These are phyloP conservation scores for Ostrea denselamellosa DNA, from an alignment of 1,140 invertebrate genomes.

Conservation along the genomic window DNA sequence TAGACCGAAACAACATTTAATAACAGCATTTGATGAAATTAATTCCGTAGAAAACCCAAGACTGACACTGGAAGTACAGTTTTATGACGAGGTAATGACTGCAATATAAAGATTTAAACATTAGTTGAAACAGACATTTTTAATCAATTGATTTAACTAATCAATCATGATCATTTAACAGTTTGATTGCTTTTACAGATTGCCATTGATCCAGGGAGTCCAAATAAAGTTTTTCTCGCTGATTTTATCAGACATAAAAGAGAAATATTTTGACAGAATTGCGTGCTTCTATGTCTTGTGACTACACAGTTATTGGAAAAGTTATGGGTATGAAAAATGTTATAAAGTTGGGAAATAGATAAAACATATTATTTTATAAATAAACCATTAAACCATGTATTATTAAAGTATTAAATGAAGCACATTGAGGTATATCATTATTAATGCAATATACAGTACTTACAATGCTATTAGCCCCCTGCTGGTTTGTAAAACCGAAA, in stretches of 20 bases:
- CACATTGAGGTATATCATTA: no score
- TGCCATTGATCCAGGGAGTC: constrained; percentile 42
- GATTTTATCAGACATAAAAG: constrained; percentile 43
- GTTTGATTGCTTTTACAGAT: constrained; percentile 45
- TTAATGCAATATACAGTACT: no score
- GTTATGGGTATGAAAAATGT: not conserved
- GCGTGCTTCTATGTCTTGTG: constrained; percentile 4
- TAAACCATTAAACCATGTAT: no score
- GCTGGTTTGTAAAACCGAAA: no score
- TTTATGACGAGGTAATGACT: constrained; percentile 51
- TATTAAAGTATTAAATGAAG: no score
- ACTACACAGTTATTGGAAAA: constrained; percentile 11
- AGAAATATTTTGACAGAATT: constrained; percentile 49
- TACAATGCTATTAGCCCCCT: no score
- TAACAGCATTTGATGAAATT: constrained; percentile 53
- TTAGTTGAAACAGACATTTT: no score
- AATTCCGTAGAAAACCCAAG: constrained; percentile 37
- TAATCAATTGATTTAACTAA: no score
- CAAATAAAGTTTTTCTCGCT: constrained; percentile 50
- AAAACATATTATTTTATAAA: no score
- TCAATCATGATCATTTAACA: no score
- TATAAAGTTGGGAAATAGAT: no score
- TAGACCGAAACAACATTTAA: constrained; percentile 45
- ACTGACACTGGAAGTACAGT: constrained; percentile 49
- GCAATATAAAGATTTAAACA: constrained; percentile 10